phyloP scores from a whole-genome alignment of 2,113 vertebrate species.

The Archilochus colubris region DNA sequence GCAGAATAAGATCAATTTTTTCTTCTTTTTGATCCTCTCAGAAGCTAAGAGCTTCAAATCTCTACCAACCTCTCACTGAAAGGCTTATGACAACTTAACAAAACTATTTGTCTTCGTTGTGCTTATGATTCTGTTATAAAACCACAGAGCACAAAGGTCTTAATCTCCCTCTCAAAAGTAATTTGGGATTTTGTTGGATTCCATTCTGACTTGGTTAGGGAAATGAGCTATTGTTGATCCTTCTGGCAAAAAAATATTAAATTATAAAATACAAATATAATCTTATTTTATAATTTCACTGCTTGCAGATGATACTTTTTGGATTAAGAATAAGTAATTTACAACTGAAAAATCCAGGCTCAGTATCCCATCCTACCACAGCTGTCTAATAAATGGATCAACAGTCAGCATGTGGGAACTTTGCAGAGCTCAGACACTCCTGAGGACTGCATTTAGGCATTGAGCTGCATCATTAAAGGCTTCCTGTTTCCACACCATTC shows the following conservation, averaged over 20 bases:
- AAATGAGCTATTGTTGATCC: not conserved
- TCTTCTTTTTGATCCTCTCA: not conserved
- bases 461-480: not conserved
- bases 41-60: not conserved
- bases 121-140: not conserved
- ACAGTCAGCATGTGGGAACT: not conserved
- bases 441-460: not conserved
- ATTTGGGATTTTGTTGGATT: not conserved
- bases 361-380: not conserved
- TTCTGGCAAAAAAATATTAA: not conserved
- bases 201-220: not conserved
- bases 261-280: not conserved
- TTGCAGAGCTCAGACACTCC: not conserved
- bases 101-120: not conserved
- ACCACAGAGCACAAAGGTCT: not conserved
- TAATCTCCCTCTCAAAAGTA: not conserved
- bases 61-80: not conserved
- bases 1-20: not conserved
- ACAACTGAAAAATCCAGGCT: accelerated
- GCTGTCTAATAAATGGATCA: not conserved
- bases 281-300: not conserved
- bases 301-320: not conserved
- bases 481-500: not conserved
- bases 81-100: not conserved
- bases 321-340: not conserved